phyloP scores from a whole-genome alignment of 1,140 invertebrate species.

The Brachionus angularis region DNA sequence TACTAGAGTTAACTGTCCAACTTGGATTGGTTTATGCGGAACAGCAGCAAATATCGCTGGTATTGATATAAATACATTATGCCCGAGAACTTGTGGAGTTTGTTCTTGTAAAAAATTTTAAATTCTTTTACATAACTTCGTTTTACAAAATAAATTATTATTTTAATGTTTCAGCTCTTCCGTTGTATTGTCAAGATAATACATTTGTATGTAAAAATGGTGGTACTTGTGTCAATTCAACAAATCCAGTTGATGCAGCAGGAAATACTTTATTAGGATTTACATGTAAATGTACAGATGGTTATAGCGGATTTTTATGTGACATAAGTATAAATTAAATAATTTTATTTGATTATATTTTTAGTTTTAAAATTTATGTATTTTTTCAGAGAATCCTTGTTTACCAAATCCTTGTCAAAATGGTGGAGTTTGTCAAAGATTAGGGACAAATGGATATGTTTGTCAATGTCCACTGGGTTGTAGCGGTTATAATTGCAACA shows the following conservation, averaged over 20 bases:
- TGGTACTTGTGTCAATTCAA: constrained; percentile 47
- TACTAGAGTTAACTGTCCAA: constrained; percentile 19
- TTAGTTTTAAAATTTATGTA: background rate
- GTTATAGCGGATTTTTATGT: constrained; percentile 49
- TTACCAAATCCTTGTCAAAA: constrained; percentile 43
- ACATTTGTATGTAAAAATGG: constrained; percentile 49
- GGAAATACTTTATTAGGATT: constrained; percentile 7
- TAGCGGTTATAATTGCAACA: constrained; percentile 4
- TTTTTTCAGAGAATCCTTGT: constrained; percentile 42
- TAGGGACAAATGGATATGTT: constrained; percentile 27
- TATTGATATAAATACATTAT: background rate
- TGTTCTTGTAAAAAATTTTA: background rate
- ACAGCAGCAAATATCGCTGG: constrained; percentile 15
- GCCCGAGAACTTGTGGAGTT: constrained; percentile 27
- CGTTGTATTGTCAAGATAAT: background rate
- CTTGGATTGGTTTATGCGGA: constrained; percentile 13
- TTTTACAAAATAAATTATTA: background rate
- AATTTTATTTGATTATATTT: background rate
- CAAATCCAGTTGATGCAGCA: background rate
- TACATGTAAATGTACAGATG: constrained; percentile 60
- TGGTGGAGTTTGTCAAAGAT: constrained; percentile 22
- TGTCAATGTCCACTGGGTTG: constrained; percentile 42
- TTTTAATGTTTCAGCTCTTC: background rate
- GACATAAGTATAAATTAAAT: constrained; percentile 58
- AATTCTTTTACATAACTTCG: no score